Conservation (phyloP, 2,113 vertebrate species). For the Tachuris rubrigastra region DNA sequence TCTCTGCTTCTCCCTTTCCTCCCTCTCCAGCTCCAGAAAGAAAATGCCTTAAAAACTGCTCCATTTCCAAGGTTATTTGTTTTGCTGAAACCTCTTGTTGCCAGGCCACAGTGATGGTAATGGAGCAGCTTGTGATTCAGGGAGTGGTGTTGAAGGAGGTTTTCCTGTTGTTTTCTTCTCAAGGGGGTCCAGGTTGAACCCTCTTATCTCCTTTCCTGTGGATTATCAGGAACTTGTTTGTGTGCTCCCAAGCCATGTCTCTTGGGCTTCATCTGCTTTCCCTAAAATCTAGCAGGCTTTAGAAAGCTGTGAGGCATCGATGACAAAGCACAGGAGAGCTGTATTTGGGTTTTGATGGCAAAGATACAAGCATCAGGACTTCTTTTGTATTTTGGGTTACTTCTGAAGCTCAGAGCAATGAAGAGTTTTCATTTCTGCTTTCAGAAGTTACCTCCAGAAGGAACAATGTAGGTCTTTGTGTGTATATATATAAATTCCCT, state of each 20-base stretch:
- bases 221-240: not conserved
- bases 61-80: not conserved
- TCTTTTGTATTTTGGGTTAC: not conserved
- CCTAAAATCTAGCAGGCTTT: not conserved
- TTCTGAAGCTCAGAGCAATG: not conserved
- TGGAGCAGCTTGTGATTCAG: not conserved
- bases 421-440: not conserved
- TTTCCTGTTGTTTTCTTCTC: not conserved
- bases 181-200: not conserved
- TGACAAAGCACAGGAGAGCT: not conserved
- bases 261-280: not conserved
- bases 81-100: not conserved
- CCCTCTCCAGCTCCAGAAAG: not conserved
- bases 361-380: not conserved
- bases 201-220: not conserved
- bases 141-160: slow-evolving; percentile 2
- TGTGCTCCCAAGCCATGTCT: not conserved
- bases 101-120: not conserved
- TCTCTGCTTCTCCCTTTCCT: not conserved
- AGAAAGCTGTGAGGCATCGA: not conserved
- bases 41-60: not conserved
- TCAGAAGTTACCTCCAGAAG: not conserved
- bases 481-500: not conserved
- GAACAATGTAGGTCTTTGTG: slow-evolving; percentile 12
- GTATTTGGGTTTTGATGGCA: slow-evolving; percentile 2